phyloP scores from a whole-genome alignment of 2,113 vertebrate genomes.

The Pao palembangensis region DNA sequence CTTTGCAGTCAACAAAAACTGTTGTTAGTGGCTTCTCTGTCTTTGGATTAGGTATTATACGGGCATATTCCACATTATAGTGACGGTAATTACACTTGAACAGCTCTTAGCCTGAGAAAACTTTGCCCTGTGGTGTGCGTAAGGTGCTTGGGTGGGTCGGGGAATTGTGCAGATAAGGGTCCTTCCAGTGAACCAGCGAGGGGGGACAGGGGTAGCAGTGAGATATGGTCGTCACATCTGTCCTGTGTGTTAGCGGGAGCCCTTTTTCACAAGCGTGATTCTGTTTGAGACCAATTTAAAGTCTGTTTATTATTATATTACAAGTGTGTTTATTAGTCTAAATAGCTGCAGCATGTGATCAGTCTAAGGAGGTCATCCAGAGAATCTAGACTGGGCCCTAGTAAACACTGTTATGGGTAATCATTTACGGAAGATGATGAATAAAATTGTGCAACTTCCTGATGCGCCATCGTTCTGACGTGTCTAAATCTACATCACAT shows the following conservation, averaged over 20 bases:
- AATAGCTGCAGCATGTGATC: too few species aligned
- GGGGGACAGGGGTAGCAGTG: neutral
- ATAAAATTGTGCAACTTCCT: neutral
- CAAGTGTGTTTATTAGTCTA: too few species aligned
- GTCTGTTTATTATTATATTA: too few species aligned
- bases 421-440: constrained; percentile 33
- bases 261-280: neutral
- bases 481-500: too few species aligned
- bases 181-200: constrained; percentile 24
- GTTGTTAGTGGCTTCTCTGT: neutral
- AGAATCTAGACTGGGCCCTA: neutral
- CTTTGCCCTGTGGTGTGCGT: constrained; percentile 7
- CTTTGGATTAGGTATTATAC: neutral
- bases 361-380: neutral
- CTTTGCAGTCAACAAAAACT: neutral
- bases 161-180: constrained; percentile 35
- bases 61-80: too few species aligned
- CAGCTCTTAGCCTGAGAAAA: neutral
- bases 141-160: constrained; percentile 34
- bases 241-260: neutral
- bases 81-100: too few species aligned
- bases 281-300: neutral
- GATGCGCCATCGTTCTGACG: neutral
- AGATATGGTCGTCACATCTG: constrained; percentile 23
- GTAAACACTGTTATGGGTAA: constrained; percentile 17